A percentile compares a stretch with the other conserved stretches of the same genome.
Evolutionary conservation across 2,113 vertebrate genomes (phyloP).

Genomic region (Phoenicopterus ruber): DNA sequence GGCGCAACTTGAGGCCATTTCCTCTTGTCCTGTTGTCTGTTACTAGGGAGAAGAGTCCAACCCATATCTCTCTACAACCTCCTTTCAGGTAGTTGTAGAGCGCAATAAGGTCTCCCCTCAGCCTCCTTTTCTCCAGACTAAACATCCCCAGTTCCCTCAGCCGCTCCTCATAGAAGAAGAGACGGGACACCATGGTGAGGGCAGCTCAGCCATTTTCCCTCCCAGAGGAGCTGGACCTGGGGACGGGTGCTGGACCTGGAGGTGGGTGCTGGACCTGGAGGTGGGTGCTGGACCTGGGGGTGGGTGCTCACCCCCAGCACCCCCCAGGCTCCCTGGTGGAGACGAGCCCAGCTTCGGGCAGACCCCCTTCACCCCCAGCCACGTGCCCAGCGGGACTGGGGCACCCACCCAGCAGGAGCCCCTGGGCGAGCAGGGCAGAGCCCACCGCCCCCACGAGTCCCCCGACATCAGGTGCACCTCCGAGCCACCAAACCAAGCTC

Average conservation of each 20-base stretch:
- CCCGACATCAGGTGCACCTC: neutral
- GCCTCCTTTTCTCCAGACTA: no score
- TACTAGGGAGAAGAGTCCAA: no score
- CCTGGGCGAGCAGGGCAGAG: neutral
- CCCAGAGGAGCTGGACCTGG: neutral
- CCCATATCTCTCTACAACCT: no score
- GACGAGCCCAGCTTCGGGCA: fast-evolving
- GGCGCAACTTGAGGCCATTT: no score
- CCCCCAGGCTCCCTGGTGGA: fast-evolving
- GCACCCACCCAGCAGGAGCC: neutral
- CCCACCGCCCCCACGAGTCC: neutral
- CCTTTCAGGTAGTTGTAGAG: no score
- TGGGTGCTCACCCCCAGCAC: neutral
- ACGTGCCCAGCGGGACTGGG: fast-evolving
- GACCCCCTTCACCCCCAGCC: neutral
- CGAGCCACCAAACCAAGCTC: neutral
- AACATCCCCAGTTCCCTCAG: no score
- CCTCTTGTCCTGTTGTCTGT: no score
- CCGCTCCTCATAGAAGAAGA: no score
- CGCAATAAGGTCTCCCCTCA: no score
- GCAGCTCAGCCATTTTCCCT: neutral
- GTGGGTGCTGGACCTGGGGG: neutral
- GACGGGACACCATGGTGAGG: neutral
- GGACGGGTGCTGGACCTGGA: neutral
- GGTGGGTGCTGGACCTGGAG: no score